Evolutionary conservation across 2,888 invertebrate species (phyloP).

Genomic region (Cyclophora punctaria): DNA sequence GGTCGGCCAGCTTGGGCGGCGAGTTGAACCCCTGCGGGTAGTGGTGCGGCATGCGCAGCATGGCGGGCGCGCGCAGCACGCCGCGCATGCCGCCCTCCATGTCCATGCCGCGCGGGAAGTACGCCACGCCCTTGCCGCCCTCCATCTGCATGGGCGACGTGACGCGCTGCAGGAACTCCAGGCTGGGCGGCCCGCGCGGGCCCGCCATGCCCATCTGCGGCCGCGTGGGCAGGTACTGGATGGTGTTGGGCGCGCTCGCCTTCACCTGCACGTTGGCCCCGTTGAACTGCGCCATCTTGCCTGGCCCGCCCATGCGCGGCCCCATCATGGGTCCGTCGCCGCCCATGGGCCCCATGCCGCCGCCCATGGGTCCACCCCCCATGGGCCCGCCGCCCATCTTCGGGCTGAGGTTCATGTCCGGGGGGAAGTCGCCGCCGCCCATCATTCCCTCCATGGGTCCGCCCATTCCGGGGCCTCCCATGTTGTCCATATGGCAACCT

Average conservation of each 20-base stretch:
- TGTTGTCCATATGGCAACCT: conserved; percentile 72
- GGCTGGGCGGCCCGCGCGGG: conserved; percentile 87
- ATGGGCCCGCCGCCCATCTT: conserved; percentile 77
- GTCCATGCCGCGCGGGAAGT: conserved; percentile 79
- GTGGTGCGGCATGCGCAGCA: conserved; percentile 68
- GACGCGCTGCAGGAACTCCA: conserved; percentile 92
- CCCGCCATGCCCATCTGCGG: conserved; percentile 85
- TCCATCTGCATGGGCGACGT: conserved; percentile 88
- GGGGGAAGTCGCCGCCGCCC: conserved; percentile 67
- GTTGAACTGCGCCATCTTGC: conserved; percentile 76
- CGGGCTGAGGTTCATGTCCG: conserved; percentile 77
- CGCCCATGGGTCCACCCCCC: conserved; percentile 69
- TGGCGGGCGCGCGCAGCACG: conserved; percentile 58
- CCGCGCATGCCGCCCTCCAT: conserved; percentile 72
- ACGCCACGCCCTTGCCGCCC: conserved; percentile 76
- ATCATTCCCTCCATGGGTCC: conserved; percentile 73
- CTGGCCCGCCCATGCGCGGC: conserved; percentile 75
- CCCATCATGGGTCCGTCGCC: conserved; percentile 79
- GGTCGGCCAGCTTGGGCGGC: conserved; percentile 63
- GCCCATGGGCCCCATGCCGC: conserved; percentile 69
- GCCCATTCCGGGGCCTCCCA: conserved; percentile 70
- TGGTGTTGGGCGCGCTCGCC: conserved; percentile 97
- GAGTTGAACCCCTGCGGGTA: conserved; percentile 64
- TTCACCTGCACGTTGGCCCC: conserved; percentile 91
- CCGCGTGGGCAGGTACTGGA: conserved; percentile 96